Evolutionary conservation across 2,888 invertebrate genomes (phyloP).

Genomic region (Piscicola geometra): DNA sequence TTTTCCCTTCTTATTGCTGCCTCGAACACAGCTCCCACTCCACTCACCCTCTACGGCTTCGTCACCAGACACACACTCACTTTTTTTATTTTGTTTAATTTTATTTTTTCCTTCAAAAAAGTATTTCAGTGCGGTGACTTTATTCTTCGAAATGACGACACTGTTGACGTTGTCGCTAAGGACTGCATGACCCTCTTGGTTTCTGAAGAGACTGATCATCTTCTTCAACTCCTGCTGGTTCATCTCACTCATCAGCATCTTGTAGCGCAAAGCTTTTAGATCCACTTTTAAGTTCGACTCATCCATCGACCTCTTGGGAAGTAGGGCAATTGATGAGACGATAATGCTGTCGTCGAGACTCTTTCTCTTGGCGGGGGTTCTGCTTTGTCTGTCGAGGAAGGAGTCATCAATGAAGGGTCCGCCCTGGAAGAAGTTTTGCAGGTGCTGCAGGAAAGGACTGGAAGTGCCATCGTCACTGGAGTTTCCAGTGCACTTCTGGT

Average conservation of each 20-base stretch:
- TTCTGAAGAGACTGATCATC: neutral
- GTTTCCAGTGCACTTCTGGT: no score
- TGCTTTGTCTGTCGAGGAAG: neutral
- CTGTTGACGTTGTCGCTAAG: conserved; percentile 14
- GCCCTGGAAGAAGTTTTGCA: neutral
- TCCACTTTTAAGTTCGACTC: neutral
- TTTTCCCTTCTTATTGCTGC: no score
- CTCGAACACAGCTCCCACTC: no score
- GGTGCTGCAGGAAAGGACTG: neutral
- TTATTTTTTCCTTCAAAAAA: conserved; percentile 31
- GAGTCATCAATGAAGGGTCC: neutral
- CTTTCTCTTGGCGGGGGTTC: neutral
- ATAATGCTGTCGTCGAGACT: neutral
- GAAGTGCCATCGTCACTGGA: neutral
- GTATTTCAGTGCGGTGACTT: conserved; percentile 25
- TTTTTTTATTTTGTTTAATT: no score
- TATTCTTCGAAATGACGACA: conserved; percentile 34
- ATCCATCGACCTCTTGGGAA: conserved; percentile 1
- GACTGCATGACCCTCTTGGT: neutral
- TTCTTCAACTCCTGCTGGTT: neutral
- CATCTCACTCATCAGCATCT: neutral
- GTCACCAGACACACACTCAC: no score
- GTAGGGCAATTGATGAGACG: neutral
- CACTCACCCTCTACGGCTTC: no score
- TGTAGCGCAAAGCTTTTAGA: neutral